Base-by-base conservation (phyloP, 1,140 invertebrate species). In the Apolygus lucorum region DNA sequence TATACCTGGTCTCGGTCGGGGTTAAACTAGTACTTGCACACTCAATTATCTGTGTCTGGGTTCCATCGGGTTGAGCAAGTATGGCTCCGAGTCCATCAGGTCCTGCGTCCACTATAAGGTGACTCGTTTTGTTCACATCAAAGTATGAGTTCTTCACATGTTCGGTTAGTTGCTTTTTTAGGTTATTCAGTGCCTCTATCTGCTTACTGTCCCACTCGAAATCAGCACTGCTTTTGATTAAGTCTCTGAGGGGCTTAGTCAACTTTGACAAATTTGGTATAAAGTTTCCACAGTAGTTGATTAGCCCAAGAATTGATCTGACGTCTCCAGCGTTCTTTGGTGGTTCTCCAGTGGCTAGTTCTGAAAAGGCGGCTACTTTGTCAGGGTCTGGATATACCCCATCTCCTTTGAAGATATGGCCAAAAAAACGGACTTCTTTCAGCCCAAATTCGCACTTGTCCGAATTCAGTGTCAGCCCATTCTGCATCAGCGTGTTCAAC, bases 261-360 rank as follows among this genome's bases (percentile, higher is more conserved):
- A 49, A 49, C 34, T 49, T 49, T 49, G 34, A 49, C 34, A 49
- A 49, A 49, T 49, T 49, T 49, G 34, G 34, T 49, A 49, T 49
- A 17, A 49, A 49, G 34, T 49, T 49, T 49, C 34, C 34, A 49
- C 17, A 49, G 34, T 49, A 49, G 34, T 49, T 49, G 34, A 49
- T 49, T 49, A 49, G 34, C 17, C 34, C 34, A 17, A 17, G 34
- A 49, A 49, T 49, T 49, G 34, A 49, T 49, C 34, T 49, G 34
- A 49, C 34, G 34, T 49, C 34, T 49, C 34, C 34, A 49, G 34
- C 17, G n/a, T n/a, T n/a, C n/a, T n/a, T n/a, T n/a, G n/a, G n/a
- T n/a, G n/a, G n/a, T n/a, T n/a, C n/a, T n/a, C n/a, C n/a, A n/a
- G n/a, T n/a, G n/a, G n/a, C n/a, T n/a, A n/a, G 34, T 49, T 49